Base-by-base conservation (phyloP, 2,888 invertebrate species). In the Torymus aiolomorphi region DNA sequence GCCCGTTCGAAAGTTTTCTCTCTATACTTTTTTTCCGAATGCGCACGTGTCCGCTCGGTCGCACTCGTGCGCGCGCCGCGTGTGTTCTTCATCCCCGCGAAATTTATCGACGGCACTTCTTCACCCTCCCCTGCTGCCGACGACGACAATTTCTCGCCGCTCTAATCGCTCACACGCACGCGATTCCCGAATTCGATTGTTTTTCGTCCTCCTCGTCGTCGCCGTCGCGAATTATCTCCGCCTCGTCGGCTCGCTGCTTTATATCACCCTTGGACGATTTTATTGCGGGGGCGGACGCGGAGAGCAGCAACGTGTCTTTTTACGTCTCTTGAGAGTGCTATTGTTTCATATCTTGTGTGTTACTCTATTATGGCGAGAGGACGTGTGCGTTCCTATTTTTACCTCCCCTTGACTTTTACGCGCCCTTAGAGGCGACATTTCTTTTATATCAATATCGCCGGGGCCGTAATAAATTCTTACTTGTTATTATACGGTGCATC, bases 61-160 rank as follows among this genome's bases (percentile, higher is more conserved):
- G 67, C 16, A 54, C 42, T n/a, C 63, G n/a, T n/a, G n/a, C n/a
- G n/a, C n/a, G 56, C 31, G 8, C 31, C 31, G 31, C 31, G 31
- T 31, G 31, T 31, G 31, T 31, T 31, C 31, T 31, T 31, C 31
- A 31, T 31, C 31, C 31, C 3, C 31, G 3, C 8, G 31, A 3
- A 75, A 80, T 80, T 80, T 80, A 80, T 80, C 62, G 75, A 56
- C 62, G 14, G 49, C 74, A 66, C 66, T 78, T 69, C 73, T 80
- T 80, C 24, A 54, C 65, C 54, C 18, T 31, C 31, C 3, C 5
- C 31, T 31, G 20, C 20, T 31, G 31, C 31, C 31, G 31, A 31
- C 54, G 54, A 59, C 63, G 81, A 81, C 81, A 67, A 81, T 81
- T 71, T 66, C 66, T 70, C 80, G 18, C 16, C 13, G 16, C 57